These are phyloP conservation scores for Pempheris klunzingeri DNA, from an alignment of 2,797 vertebrate genomes.

Conservation along the genomic window DNA sequence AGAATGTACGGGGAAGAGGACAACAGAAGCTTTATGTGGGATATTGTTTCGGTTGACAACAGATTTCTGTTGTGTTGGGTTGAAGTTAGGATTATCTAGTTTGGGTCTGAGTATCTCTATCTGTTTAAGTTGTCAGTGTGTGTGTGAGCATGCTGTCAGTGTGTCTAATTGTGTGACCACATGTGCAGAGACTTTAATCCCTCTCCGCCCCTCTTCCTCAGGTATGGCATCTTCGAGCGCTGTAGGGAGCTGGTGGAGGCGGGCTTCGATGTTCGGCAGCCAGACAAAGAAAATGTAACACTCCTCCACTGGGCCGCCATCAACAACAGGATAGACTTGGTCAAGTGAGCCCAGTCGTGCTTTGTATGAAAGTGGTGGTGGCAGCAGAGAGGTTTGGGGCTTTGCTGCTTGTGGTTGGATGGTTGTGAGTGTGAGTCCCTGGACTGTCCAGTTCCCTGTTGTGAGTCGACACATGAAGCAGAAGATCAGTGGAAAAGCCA, in stretches of 20 bases:
- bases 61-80: conserved; percentile 34
- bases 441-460: background rate
- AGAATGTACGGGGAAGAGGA: background rate
- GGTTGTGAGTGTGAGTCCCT: background rate
- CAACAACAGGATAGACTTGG: conserved; percentile 98
- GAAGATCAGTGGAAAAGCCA: background rate
- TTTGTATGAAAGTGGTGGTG: background rate
- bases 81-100: conserved; percentile 18
- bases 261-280: conserved; percentile 97
- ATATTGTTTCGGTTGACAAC: conserved; percentile 1
- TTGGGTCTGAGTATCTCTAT: background rate
- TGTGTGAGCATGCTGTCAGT: background rate
- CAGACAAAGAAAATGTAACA: conserved; percentile 99
- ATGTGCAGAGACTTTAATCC: background rate
- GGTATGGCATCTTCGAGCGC: conserved; percentile 98
- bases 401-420: background rate
- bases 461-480: background rate
- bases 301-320: conserved; percentile 99
- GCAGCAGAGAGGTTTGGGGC: background rate
- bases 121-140: background rate
- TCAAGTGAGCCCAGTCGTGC: conserved; percentile 89
- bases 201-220: conserved; percentile 58
- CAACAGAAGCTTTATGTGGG: background rate
- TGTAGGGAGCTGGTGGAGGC: conserved; percentile 98
- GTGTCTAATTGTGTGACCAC: background rate